Evolutionary conservation across 2,113 vertebrate genomes (phyloP).

Genomic region (Alosa alosa): DNA sequence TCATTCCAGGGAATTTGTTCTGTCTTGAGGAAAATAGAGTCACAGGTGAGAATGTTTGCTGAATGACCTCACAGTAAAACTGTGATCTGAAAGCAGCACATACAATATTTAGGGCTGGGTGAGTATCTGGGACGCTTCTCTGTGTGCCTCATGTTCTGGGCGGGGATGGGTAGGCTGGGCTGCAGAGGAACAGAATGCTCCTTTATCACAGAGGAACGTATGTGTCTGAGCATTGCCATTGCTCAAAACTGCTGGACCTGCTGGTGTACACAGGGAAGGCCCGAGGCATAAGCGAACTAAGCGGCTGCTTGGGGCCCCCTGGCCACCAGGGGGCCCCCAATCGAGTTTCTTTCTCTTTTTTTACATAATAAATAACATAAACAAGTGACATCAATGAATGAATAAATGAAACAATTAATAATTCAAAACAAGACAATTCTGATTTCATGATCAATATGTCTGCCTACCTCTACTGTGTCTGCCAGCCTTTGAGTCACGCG

Average conservation of each 20-base stretch:
- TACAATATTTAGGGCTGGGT: constrained; percentile 29
- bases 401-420: no score
- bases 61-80: constrained; percentile 32
- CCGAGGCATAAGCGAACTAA: no score
- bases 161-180: background rate
- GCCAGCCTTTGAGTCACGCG: no score
- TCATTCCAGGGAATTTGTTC: background rate
- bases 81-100: constrained; percentile 22
- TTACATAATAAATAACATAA: no score
- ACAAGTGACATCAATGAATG: no score
- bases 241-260: background rate
- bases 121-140: constrained; percentile 24
- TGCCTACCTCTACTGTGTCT: no score
- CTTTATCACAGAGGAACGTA: background rate
- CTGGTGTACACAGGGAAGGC: no score
- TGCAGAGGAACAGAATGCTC: background rate
- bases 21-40: constrained; percentile 5
- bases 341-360: no score
- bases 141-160: background rate
- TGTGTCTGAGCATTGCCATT: background rate
- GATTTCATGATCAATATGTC: no score
- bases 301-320: no score
- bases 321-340: no score
- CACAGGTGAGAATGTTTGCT: constrained; percentile 7
- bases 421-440: no score